Evolutionary conservation across 2,888 invertebrate species (phyloP).

Genomic region (Apocheima hispidaria): DNA sequence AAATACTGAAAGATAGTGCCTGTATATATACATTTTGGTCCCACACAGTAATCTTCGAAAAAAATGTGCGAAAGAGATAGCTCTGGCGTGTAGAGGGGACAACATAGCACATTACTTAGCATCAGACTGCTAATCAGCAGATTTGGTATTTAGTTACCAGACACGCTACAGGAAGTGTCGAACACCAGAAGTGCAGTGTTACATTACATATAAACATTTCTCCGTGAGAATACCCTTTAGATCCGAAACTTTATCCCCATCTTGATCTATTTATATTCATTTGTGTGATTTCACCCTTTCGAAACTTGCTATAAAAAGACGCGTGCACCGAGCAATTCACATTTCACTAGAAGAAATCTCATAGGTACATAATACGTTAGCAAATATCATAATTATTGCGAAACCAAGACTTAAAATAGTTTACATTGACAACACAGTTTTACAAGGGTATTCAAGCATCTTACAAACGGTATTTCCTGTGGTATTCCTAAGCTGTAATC

Average conservation of each 20-base stretch:
- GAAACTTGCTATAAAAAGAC: not conserved
- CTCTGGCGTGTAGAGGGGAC: too few relatives aligned
- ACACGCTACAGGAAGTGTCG: conserved; percentile 15
- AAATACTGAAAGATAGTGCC: too few relatives aligned
- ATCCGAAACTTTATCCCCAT: conserved; percentile 15
- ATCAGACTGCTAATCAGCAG: conserved; percentile 13
- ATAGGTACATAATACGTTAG: not conserved
- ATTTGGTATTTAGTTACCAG: conserved; percentile 14
- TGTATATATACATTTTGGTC: too few relatives aligned
- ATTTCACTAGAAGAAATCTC: not conserved
- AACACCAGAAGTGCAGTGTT: conserved; percentile 18
- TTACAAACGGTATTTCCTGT: conserved; percentile 26
- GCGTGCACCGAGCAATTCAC: not conserved
- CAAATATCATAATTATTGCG: conserved; percentile 48
- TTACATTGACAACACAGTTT: conserved; percentile 36
- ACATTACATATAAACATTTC: conserved; percentile 30
- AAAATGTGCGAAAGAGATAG: too few relatives aligned
- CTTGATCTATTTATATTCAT: conserved; percentile 24
- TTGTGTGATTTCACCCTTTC: conserved; percentile 4
- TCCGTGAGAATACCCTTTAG: conserved; percentile 22
- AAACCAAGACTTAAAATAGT: conserved; percentile 47
- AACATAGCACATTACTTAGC: conserved; percentile 8
- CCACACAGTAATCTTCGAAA: too few relatives aligned
- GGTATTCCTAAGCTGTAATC: conserved; percentile 15
- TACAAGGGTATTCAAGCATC: conserved; percentile 19